Base-by-base conservation (phyloP, 2,797 vertebrate genomes). In the Catostomus latipinnis region DNA sequence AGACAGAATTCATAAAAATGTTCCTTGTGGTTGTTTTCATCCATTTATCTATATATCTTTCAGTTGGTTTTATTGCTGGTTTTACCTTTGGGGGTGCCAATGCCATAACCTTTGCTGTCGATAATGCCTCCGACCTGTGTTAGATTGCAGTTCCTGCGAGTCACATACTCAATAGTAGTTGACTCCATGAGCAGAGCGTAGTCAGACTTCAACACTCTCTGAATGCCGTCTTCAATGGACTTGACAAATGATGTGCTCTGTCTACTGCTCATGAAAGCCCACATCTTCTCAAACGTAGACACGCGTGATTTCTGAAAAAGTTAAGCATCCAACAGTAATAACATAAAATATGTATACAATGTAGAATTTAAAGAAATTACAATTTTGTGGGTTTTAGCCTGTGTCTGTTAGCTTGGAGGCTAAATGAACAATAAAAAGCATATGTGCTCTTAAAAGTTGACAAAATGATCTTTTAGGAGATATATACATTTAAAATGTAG, bases 241-340 rank as follows among this genome's bases (percentile, higher is more conserved):
- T 99, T 99, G n/a, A 99, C 97, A 53, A 99, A 93, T 0, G 97
- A 96, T 0, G 98, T 98, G 89, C 93, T 94, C 22, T 96, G 96
- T 85, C 95, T 96, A 93, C 97, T 99, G 93, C 97, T 98, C 97
- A 99, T 99, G 87, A 99, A 99, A 66, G 98, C 98, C 98, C 98
- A 99, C 98, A 99, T 99, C 87, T 99, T 99, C 91, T 99, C 98
- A 81, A 98, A 99, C 0, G 98, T 99, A 58, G 98, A 99, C 74
- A 99, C 98, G 90, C 96, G 97, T 53, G 98, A 99, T 94, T 97
- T 99, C 98, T 99, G 92, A 22, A 81, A 78, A 80, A 48, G 49
- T n/a, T 60, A 60, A 57, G 46, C 22, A 81, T 56, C 77, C 52
- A 11, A n/a, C n/a, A 58, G n/a, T 58, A 58, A 34, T 34, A 4